phyloP scores from a whole-genome alignment of 1,140 invertebrate genomes.

The Zophobas atratus region DNA sequence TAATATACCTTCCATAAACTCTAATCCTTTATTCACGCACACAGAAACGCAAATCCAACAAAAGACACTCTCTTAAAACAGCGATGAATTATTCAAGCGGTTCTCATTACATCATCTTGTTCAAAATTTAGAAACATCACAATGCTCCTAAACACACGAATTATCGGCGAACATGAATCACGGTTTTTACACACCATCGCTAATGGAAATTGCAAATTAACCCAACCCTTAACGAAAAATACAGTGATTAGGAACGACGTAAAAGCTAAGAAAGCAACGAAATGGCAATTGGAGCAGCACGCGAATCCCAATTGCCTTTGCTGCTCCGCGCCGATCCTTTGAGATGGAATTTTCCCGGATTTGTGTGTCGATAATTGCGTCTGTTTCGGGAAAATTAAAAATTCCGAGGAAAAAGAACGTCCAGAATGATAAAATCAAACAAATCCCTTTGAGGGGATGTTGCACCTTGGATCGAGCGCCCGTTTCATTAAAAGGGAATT shows the following conservation, averaged over 20 bases:
- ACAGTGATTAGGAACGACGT: constrained; percentile 11
- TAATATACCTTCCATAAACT: neutral
- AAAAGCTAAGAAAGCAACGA: constrained; percentile 13
- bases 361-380: constrained; percentile 30
- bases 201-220: constrained; percentile 27
- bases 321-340: constrained; percentile 7
- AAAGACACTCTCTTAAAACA: neutral
- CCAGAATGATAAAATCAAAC: constrained; percentile 19
- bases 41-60: neutral
- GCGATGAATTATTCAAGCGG: neutral
- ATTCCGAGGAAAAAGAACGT: neutral
- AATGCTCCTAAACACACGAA: neutral
- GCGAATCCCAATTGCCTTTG: constrained; percentile 12
- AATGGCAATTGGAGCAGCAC: constrained; percentile 9
- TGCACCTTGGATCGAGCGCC: neutral
- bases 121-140: neutral
- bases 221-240: neutral
- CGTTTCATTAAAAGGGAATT: constrained; percentile 25
- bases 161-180: constrained; percentile 12
- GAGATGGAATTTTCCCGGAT: constrained; percentile 21
- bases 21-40: constrained; percentile 6
- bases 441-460: constrained; percentile 3
- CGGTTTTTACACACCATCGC: constrained; percentile 9
- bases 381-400: constrained; percentile 32
- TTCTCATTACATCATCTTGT: neutral